Base-by-base conservation (phyloP, 2,797 vertebrate species). In the Simalia tracyae region DNA sequence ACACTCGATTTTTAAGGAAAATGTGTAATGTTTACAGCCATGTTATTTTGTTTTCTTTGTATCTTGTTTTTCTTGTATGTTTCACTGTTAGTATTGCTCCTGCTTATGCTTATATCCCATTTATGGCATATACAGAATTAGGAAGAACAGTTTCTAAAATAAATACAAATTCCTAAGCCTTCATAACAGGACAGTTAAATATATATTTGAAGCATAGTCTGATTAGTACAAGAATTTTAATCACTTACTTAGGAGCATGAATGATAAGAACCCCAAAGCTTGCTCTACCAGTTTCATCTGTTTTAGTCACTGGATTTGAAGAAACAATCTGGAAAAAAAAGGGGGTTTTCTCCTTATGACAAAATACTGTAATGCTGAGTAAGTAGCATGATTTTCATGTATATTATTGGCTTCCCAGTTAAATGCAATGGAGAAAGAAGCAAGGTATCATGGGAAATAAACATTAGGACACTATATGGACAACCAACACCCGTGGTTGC, bases 231-330 rank as follows among this genome's bases (percentile, higher is more conserved):
- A 5, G 19, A 14, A 60, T 92, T 96, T 94, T 92, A 66, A 36
- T 42, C 85, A 97, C 98, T 98, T 97, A 99, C 99, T 97, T 98
- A 89, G 97, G 96, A 64, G 98, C 99, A 8, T 93, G 97, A 96
- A 99, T 96, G 85, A 64, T 93, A 28, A 96, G 95, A 66, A 98
- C 92, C 91, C 94, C 97, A 96, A 99, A 98, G 93, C 96, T 96
- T 91, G 98, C 98, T 94, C 96, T 98, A 89, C 99, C 99, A 81
- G 97, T 96, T 87, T 96, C 89, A 89, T 99, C 97, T 91, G 98
- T 98, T 97, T 98, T 98, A 94, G 3, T 42, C 96, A 95, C 3
- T 97, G 98, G 91, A 92, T 97, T 98, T 92, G 94, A 95, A 93
- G 98, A 97, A 87, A 93, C 94, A 90, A 99, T 95, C 99, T 99